Evolutionary conservation across 2,113 vertebrate species (phyloP).

Genomic region (Daubentonia madagascariensis): DNA sequence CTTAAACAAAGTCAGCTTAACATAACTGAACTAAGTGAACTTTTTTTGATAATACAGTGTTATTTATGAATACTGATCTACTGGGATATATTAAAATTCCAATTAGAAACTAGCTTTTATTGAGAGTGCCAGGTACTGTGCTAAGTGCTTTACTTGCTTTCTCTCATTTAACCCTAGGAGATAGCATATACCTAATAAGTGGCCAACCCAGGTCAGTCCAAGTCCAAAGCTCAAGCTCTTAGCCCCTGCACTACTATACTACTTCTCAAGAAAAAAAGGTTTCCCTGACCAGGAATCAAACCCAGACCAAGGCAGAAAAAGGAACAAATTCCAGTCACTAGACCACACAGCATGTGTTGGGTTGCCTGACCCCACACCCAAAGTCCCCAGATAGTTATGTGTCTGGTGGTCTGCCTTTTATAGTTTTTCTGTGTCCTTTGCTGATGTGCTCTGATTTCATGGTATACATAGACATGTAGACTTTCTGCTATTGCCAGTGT

Average conservation of each 20-base stretch:
- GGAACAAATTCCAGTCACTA: neutral
- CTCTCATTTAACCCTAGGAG: neutral
- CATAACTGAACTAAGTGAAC: neutral
- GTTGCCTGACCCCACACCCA: neutral
- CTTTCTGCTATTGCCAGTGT: neutral
- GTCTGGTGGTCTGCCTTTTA: neutral
- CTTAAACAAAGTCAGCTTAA: conserved; percentile 27
- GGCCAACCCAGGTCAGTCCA: neutral
- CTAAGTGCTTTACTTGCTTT: neutral
- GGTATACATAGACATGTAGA: neutral
- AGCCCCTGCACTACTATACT: neutral
- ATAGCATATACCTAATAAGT: neutral
- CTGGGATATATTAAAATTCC: conserved; percentile 28
- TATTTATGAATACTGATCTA: neutral
- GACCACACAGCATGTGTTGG: neutral
- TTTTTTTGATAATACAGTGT: neutral
- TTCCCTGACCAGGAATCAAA: neutral
- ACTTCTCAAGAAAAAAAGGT: neutral
- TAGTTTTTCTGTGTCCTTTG: neutral
- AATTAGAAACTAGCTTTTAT: conserved; percentile 29
- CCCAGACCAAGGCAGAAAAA: neutral
- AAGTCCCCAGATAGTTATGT: neutral
- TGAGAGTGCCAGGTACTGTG: neutral
- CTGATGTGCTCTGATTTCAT: neutral
- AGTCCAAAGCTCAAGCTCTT: neutral